Percentiles rank a stretch among this genome's conserved stretches.
phyloP scores from a whole-genome alignment of 2,113 vertebrate species.

The Bothrops jararaca region DNA sequence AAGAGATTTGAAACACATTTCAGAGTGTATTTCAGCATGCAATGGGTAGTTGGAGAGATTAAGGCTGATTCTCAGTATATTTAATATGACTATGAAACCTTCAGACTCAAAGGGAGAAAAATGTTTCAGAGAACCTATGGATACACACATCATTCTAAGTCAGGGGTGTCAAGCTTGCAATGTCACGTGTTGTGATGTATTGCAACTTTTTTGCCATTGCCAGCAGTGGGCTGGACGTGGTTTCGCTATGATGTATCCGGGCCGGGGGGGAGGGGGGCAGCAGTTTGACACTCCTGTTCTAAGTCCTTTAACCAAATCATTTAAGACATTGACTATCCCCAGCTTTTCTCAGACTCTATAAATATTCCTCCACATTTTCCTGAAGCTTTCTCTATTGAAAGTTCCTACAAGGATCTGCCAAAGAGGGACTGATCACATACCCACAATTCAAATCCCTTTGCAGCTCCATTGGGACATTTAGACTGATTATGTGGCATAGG shows the following conservation, averaged over 20 bases:
- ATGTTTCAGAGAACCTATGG: background rate
- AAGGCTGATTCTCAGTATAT: background rate
- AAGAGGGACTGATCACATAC: background rate
- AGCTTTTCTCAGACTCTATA: background rate
- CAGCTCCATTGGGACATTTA: background rate
- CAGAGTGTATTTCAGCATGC: background rate
- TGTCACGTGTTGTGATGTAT: too few species aligned
- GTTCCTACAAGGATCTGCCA: background rate
- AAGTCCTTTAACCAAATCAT: background rate
- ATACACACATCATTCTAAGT: background rate
- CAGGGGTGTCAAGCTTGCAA: too few species aligned
- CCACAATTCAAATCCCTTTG: background rate
- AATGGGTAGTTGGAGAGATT: background rate
- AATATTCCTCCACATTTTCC: background rate
- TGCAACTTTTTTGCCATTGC: too few species aligned
- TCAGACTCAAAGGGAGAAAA: background rate
- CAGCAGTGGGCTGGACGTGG: too few species aligned
- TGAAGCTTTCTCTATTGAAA: background rate
- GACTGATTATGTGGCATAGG: background rate
- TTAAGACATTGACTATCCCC: background rate
- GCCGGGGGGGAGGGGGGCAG: too few species aligned
- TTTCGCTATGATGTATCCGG: too few species aligned
- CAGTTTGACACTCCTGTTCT: too few species aligned
- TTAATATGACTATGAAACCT: background rate
- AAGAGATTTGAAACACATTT: background rate